phyloP scores from a whole-genome alignment of 2,797 vertebrate genomes.

The Danio kyathit region DNA sequence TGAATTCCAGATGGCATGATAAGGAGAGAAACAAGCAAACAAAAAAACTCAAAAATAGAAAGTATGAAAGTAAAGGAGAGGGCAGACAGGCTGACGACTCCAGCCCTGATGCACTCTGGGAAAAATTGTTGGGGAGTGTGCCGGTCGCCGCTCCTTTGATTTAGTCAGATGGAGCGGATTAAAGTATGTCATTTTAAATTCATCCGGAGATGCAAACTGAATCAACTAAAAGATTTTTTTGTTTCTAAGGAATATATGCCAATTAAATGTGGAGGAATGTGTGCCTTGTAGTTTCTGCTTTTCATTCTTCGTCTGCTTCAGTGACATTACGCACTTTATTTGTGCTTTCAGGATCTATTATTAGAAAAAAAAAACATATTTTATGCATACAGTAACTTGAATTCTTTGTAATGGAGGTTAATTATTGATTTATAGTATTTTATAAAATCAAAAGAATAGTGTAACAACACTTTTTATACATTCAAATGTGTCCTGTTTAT shows the following conservation, averaged over 20 bases:
- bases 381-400: not conserved
- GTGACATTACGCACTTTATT: not conserved
- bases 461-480: too few species aligned
- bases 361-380: not conserved
- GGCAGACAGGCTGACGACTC: conserved; percentile 73
- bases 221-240: conserved; percentile 7
- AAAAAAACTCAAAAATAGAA: conserved; percentile 78
- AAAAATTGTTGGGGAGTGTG: conserved; percentile 49
- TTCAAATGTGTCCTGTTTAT: too few species aligned
- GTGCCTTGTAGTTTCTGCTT: not conserved
- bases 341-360: not conserved
- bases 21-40: conserved; percentile 79
- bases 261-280: not conserved
- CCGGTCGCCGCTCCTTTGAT: conserved; percentile 34
- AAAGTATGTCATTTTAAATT: conserved; percentile 36
- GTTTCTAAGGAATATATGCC: not conserved
- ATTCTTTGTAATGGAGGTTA: too few species aligned
- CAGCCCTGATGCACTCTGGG: conserved; percentile 48
- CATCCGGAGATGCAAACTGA: conserved; percentile 1
- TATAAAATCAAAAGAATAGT: too few species aligned
- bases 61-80: conserved; percentile 64
- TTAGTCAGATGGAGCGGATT: conserved; percentile 31
- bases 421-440: too few species aligned
- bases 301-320: not conserved
- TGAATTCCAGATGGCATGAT: conserved; percentile 80